These are phyloP conservation scores for Cosmopolites sordidus DNA, from an alignment of 2,888 invertebrate species.

Conservation along the genomic window DNA sequence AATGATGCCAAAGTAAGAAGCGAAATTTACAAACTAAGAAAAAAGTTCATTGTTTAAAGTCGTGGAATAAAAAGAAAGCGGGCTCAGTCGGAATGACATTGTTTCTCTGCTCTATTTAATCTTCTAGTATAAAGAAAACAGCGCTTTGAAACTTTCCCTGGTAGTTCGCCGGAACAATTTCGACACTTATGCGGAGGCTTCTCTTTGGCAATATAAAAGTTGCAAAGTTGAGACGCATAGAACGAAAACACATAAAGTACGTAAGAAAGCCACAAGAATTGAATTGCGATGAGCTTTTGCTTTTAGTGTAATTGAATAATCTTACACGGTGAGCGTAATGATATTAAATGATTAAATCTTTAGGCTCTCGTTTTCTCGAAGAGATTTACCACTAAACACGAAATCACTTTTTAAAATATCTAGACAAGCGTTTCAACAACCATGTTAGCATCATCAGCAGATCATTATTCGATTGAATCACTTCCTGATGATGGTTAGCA, in stretches of 20 bases:
- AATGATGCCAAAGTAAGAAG: too few relatives aligned
- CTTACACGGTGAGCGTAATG: conserved; percentile 17
- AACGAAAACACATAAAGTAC: conserved; percentile 36
- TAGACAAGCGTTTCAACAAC: too few relatives aligned
- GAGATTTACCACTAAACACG: too few relatives aligned
- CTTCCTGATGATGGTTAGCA: too few relatives aligned
- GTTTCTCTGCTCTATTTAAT: conserved; percentile 38
- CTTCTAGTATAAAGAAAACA: conserved; percentile 30
- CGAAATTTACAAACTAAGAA: not conserved
- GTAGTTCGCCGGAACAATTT: not conserved
- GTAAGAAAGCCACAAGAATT: conserved; percentile 27
- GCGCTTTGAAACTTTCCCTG: conserved; percentile 6
- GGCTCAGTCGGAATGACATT: conserved; percentile 34
- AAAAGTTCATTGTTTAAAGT: not conserved
- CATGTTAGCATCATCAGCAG: too few relatives aligned
- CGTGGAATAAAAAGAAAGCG: not conserved
- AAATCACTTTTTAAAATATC: too few relatives aligned
- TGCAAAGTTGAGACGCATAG: not conserved
- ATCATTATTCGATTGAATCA: too few relatives aligned
- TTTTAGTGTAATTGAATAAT: conserved; percentile 45
- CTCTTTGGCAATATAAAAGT: conserved; percentile 3
- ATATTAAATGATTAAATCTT: not conserved
- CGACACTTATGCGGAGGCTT: not conserved
- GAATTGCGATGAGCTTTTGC: conserved; percentile 40
- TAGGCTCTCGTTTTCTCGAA: not conserved